These are phyloP conservation scores for Suillia variegata DNA, from an alignment of 2,888 invertebrate species.

Conservation along the genomic window DNA sequence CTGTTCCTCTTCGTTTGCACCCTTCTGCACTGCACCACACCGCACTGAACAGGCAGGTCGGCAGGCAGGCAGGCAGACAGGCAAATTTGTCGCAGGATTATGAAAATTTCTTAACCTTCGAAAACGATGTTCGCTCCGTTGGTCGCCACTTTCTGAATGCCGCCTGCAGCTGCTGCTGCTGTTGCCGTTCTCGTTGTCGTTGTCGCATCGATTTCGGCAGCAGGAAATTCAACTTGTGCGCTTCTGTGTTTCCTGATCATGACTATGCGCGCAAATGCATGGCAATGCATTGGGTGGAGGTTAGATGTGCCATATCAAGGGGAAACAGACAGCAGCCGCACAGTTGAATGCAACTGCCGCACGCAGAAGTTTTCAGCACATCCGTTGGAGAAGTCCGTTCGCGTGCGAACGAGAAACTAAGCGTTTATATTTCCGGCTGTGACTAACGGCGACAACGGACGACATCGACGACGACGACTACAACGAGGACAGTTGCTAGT, in stretches of 20 bases:
- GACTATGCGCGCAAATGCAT: no score
- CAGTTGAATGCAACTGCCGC: neutral
- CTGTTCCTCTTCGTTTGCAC: no score
- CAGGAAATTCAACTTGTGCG: conserved; percentile 11
- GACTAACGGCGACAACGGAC: neutral
- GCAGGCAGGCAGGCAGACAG: neutral
- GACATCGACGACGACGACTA: no score
- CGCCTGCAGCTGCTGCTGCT: no score
- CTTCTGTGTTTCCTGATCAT: conserved; percentile 10
- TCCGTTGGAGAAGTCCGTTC: no score
- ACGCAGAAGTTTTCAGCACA: conserved; percentile 1
- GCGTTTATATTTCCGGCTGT: conserved; percentile 16
- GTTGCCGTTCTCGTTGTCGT: no score
- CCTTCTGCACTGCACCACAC: neutral
- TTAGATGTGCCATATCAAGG: no score
- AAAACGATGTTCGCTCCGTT: neutral
- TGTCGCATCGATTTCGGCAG: conserved; percentile 16
- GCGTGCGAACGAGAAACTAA: neutral
- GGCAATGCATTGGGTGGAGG: neutral
- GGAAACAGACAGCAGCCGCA: no score
- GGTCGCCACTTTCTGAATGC: neutral
- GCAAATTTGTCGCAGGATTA: neutral
- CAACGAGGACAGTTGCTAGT: neutral
- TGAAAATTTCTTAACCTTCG: conserved; percentile 2
- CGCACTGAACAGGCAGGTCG: neutral